Evolutionary conservation across 2,888 invertebrate species (phyloP), one percentile per base, ranked within the genome.

Genomic region (Dastarcus helophoroides): DNA sequence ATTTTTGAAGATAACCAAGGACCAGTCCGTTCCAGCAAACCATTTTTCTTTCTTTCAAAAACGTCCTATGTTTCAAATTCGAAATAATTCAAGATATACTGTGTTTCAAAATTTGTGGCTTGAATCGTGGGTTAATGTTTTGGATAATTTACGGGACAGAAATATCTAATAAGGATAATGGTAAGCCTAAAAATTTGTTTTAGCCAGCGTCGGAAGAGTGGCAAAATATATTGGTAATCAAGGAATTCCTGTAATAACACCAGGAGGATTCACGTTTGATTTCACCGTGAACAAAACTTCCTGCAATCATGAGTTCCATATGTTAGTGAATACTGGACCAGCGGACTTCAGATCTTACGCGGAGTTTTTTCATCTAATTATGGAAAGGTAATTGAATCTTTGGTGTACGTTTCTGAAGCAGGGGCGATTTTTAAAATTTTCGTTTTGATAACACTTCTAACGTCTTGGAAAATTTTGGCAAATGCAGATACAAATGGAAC

Each of bases 151-250:
- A n/a, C n/a, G n/a, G n/a, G n/a, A n/a, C n/a, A n/a, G n/a, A n/a
- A n/a, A n/a, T n/a, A n/a, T n/a, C n/a, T n/a, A n/a, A n/a, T n/a
- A n/a, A n/a, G n/a, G n/a, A n/a, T n/a, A n/a, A n/a, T n/a, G n/a
- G n/a, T n/a, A n/a, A n/a, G n/a, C n/a, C n/a, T n/a, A 25, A 23
- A 22, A 24, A 24, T 35, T 41, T 41, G 44, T 67, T 65, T 26
- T 65, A 88, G 89, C 89, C 9, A 78, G 79, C 4, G 80, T 85
- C 14, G 84, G 78, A 6, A 69, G 89, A 22, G 74, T 84, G 36
- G 71, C 77, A 14, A 85, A 84, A 58, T 85, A 81, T 54, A 69
- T 83, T 9, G 78, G 78, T 17, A 69, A 68, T 14, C 75, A 79
- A 4, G 78, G 77, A 5, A 75, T 73, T 0, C 88, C 89, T 0